Conservation (phyloP, 2,797 vertebrate species). For the Myotis myotis region DNA sequence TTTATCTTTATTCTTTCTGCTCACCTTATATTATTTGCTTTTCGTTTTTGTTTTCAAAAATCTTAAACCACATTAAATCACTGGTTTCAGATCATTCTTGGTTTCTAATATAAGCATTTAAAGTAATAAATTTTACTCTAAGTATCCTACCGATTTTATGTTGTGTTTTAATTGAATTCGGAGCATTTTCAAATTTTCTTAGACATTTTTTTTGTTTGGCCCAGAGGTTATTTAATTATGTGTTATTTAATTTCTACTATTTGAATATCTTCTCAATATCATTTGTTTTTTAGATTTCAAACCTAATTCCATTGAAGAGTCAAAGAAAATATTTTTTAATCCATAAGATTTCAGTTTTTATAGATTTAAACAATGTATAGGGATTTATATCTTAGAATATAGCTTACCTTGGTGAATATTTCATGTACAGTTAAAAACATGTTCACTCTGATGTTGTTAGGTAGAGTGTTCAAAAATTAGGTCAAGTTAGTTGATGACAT, state of each 20-base stretch:
- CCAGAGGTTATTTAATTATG: background rate
- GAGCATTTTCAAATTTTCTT: background rate
- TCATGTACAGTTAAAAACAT: background rate
- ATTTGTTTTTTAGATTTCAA: background rate
- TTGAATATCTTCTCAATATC: background rate
- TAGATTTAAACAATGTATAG: background rate
- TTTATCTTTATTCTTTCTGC: background rate
- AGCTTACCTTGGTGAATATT: background rate
- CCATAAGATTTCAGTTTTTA: background rate
- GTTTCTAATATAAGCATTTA: background rate
- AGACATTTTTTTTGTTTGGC: background rate
- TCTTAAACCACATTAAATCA: slow-evolving; percentile 5
- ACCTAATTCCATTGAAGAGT: background rate
- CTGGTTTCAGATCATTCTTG: background rate
- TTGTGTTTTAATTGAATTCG: background rate
- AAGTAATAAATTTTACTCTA: background rate
- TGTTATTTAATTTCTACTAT: background rate
- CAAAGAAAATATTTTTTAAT: background rate
- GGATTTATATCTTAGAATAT: background rate
- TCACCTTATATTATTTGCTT: background rate
- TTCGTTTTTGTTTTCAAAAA: slow-evolving; percentile 30
- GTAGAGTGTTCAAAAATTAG: background rate
- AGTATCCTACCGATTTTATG: background rate
- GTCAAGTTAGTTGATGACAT: background rate
- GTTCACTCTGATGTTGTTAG: background rate